Evolutionary conservation across 1,140 invertebrate genomes (phyloP), one percentile per base, ranked within the genome.

Genomic region (Phthorimaea operculella): DNA sequence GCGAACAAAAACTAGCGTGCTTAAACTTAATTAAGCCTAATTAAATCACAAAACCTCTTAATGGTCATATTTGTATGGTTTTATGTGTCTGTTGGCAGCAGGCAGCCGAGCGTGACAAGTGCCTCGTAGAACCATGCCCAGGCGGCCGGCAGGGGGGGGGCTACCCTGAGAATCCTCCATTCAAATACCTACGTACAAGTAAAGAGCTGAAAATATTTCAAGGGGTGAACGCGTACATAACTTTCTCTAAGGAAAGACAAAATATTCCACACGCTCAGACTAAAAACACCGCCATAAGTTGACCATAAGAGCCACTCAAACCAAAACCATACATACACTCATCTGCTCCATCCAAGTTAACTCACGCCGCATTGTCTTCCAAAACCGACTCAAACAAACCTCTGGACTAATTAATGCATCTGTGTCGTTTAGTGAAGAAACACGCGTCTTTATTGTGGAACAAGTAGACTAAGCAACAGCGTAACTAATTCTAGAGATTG

Each of bases 401-500:
- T 28, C 21, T 28, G 21, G 21, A 47, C 59, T 64, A 59, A 72
- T 79, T 75, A 76, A 76, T 74, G 72, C 69, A 80, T 75, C 62
- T 72, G 64, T 72, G 72, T 74, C 72, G 67, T 73, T 67, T 60
- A 68, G 67, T 78, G 71, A 75, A 77, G 75, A 80, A 81, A 79
- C 76, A 69, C 64, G 59, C 66, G 63, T 82, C 67, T 77, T 77
- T 70, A 72, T 74, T 76, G 66, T 78, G 66, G 70, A 75, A 67
- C 70, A 79, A 76, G 72, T 74, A 76, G 72, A 80, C 63, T 76
- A 72, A 77, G 74, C 78, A 77, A 80, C 74, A 52, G 80, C 81
- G 79, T 82, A 85, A 80, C 79, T 80, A 85, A 80, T 82, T 79
- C 74, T 72, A 70, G 78, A 82, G 78, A 83, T 85, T 83, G 82